These are phyloP conservation scores for Acropternis orthonyx DNA, from an alignment of 2,797 vertebrate genomes.

Conservation along the genomic window DNA sequence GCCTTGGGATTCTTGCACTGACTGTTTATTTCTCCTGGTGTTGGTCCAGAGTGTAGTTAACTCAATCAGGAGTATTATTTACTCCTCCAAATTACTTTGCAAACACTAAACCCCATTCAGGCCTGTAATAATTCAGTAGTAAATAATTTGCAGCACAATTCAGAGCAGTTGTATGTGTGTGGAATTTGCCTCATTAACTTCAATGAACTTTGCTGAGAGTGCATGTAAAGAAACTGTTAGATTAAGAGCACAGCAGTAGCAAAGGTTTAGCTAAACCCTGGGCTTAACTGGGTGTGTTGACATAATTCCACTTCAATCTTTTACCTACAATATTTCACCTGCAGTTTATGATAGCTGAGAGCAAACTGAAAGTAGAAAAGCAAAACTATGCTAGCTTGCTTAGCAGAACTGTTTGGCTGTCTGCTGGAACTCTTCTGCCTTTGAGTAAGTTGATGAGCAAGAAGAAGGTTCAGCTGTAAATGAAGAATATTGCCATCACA, in stretches of 20 bases:
- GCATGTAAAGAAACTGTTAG: background rate
- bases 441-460: background rate
- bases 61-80: constrained; percentile 17
- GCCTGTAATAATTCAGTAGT: background rate
- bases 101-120: background rate
- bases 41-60: background rate
- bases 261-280: background rate
- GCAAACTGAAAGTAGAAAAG: background rate
- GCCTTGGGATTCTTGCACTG: background rate
- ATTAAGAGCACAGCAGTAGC: background rate
- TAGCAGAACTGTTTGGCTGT: background rate
- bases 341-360: background rate
- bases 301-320: background rate
- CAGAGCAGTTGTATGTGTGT: background rate
- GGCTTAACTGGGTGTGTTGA: background rate
- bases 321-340: background rate
- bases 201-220: background rate
- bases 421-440: background rate
- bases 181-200: constrained; percentile 35
- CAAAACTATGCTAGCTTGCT: background rate
- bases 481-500: background rate
- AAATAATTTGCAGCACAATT: background rate
- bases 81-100: background rate
- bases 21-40: background rate
- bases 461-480: background rate